A percentile compares a stretch with the other conserved stretches of the same genome.
These are phyloP conservation scores for Microcebus murinus DNA, from an alignment of 2,113 vertebrate genomes.

Conservation along the genomic window DNA sequence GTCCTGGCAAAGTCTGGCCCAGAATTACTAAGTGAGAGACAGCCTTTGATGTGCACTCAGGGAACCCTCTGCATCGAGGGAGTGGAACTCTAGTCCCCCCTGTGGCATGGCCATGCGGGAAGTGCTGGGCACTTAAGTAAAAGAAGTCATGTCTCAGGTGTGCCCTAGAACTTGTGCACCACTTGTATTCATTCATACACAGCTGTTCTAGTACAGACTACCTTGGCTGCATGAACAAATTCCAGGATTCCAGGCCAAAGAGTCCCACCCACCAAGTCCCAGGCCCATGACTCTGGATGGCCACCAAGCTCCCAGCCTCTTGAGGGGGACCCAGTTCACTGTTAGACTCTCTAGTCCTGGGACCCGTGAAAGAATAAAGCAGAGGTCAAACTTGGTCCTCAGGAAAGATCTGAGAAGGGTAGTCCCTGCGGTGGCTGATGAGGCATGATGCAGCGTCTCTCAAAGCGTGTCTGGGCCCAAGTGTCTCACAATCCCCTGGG, in stretches of 20 bases:
- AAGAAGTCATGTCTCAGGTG: neutral
- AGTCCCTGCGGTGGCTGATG: neutral
- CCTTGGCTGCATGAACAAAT: neutral
- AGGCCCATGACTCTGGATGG: neutral
- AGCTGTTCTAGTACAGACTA: neutral
- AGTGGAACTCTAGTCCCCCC: neutral
- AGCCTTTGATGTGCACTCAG: neutral
- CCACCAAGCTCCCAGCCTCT: neutral
- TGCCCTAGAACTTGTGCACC: neutral
- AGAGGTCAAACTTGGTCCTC: neutral
- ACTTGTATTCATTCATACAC: too few relatives aligned
- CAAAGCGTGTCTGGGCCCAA: neutral
- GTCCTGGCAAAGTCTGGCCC: neutral
- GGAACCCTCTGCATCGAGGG: neutral
- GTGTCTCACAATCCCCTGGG: neutral
- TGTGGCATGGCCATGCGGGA: fast-evolving
- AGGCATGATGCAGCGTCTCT: neutral
- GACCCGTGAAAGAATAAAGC: neutral
- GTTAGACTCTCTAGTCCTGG: neutral
- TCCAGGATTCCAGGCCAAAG: neutral
- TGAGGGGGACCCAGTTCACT: neutral
- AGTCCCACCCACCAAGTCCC: neutral
- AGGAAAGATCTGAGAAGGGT: neutral
- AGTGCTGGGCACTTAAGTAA: fast-evolving
- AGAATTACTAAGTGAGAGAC: neutral